phyloP scores from a whole-genome alignment of 2,888 invertebrate genomes.

The Melanotus villosus region DNA sequence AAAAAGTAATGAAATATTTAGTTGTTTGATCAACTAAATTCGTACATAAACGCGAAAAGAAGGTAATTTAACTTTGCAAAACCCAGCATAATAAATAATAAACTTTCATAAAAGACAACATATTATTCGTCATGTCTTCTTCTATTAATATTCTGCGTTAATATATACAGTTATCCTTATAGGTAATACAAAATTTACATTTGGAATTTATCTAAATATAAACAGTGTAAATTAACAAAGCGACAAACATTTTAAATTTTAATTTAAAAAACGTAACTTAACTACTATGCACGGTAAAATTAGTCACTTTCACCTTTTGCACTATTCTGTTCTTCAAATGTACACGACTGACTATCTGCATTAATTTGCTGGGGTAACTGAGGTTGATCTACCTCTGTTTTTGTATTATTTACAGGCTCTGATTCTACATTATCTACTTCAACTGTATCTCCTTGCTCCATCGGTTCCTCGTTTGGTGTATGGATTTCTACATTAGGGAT shows the following conservation, averaged over 20 bases:
- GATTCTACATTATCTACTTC: background rate
- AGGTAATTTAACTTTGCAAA: too few species aligned
- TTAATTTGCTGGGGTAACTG: background rate
- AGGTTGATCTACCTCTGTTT: background rate
- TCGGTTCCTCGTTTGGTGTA: background rate
- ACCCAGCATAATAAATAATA: too few species aligned
- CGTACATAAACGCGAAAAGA: too few species aligned
- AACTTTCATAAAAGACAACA: too few species aligned
- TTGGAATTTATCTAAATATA: background rate
- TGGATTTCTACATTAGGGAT: too few species aligned
- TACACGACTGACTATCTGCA: background rate
- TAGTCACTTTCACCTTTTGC: background rate
- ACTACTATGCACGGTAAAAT: conserved; percentile 6
- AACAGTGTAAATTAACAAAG: background rate
- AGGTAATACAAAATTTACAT: conserved; percentile 9
- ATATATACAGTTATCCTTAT: conserved; percentile 7
- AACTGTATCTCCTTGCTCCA: background rate
- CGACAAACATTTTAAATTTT: background rate
- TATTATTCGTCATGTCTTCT: background rate
- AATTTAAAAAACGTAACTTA: conserved; percentile 13
- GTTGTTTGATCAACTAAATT: too few species aligned
- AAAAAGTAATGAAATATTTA: too few species aligned
- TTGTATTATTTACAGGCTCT: background rate
- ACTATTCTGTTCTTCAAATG: background rate
- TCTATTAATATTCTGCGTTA: background rate